Conservation (phyloP, 2,113 vertebrate genomes). For the Egretta garzetta region DNA sequence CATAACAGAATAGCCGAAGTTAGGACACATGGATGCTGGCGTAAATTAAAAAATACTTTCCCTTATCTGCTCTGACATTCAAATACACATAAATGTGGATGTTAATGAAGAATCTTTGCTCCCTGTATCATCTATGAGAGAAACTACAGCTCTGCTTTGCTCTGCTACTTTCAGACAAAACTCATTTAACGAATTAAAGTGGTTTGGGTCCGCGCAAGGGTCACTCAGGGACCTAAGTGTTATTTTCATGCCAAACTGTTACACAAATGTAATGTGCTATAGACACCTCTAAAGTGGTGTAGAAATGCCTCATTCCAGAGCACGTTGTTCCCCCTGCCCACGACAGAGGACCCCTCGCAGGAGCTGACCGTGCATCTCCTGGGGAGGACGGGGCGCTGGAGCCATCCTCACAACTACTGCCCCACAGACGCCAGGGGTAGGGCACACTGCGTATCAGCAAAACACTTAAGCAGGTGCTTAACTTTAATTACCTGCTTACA, state of each 20-base stretch:
- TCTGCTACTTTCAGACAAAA: neutral
- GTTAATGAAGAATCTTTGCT: neutral
- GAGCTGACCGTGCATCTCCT: fast-evolving
- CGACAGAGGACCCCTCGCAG: fast-evolving
- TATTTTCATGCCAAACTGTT: neutral
- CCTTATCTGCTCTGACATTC: neutral
- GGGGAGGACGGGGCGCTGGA: fast-evolving
- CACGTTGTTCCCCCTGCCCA: neutral
- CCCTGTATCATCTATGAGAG: neutral
- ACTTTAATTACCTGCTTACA: slow-evolving; percentile 29
- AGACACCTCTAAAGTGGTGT: fast-evolving
- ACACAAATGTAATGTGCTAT: fast-evolving
- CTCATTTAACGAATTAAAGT: neutral
- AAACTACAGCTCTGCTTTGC: neutral
- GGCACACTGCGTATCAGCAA: neutral
- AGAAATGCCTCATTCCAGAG: neutral
- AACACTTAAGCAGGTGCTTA: neutral
- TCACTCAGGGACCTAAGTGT: neutral
- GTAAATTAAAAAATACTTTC: neutral
- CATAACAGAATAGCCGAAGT: neutral
- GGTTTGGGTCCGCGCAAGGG: neutral
- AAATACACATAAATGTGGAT: neutral
- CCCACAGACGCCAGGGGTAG: fast-evolving
- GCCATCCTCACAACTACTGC: neutral
- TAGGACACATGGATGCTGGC: neutral